Evolutionary conservation across 2,113 vertebrate genomes (phyloP).

Genomic region (Antigone vipio): DNA sequence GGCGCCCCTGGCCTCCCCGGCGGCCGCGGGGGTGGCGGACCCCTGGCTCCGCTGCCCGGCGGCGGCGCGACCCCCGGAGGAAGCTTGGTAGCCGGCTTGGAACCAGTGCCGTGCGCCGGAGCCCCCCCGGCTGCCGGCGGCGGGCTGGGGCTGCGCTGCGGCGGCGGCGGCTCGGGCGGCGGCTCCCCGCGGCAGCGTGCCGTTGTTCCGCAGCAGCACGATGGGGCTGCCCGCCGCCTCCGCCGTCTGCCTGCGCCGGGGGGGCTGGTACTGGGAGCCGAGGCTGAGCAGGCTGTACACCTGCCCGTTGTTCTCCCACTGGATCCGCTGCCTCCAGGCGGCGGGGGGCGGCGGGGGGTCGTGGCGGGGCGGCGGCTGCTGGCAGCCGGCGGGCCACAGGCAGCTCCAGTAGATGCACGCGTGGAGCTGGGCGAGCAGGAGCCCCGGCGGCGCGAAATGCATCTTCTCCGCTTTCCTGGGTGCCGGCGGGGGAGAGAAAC

Average conservation of each 20-base stretch:
- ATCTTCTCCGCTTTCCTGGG: neutral
- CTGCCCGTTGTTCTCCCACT: conserved; percentile 91
- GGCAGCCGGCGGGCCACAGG: conserved; percentile 56
- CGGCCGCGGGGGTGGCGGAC: neutral
- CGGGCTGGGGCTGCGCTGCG: neutral
- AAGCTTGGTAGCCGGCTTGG: conserved; percentile 22
- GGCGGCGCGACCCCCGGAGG: neutral
- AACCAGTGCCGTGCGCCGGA: neutral
- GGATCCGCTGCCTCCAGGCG: conserved; percentile 77
- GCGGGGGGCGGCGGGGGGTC: conserved; percentile 60
- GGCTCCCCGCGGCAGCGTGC: conserved; percentile 33
- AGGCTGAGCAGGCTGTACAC: conserved; percentile 86
- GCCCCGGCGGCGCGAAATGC: conserved; percentile 44
- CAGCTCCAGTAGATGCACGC: conserved; percentile 69
- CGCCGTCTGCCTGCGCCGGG: conserved; percentile 63
- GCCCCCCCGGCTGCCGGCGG: neutral
- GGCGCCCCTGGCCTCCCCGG: conserved; percentile 5
- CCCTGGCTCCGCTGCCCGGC: neutral
- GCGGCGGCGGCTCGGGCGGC: conserved; percentile 2
- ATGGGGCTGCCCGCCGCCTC: conserved; percentile 43
- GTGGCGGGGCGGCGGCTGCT: conserved; percentile 65
- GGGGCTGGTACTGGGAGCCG: conserved; percentile 82
- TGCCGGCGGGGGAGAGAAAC: neutral
- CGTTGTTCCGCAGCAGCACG: conserved; percentile 56
- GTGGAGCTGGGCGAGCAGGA: conserved; percentile 64